Evolutionary conservation across 2,113 vertebrate genomes (phyloP), one percentile per base, ranked within the genome.

Genomic region (Mystacornis crossleyi): DNA sequence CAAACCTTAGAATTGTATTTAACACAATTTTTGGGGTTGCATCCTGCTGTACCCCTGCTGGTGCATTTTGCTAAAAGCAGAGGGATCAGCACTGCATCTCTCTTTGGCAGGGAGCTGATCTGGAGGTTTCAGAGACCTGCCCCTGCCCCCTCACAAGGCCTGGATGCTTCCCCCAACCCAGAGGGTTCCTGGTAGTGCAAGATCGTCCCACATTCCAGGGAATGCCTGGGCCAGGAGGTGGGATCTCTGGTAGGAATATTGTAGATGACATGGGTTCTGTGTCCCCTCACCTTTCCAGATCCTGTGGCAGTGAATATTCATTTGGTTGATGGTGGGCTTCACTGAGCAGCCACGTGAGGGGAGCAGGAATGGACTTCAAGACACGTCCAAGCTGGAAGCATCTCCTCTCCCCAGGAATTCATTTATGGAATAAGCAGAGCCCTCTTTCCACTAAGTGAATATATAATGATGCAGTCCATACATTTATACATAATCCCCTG

Each of bases 381-480:
- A 80, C 48, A 67, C 60, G 65, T 93, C 90, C 74, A 70, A 48
- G 96, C 71, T 84, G 85, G 91, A 78, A 90, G 65, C 61, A 72
- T 83, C 81, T 55, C 70, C 20, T 91, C 94, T 96, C 65, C 47
- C 80, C 86, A 89, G 90, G 77, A 97, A 97, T 93, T 90, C 89
- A 94, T 96, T 97, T 91, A 82, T 72, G 85, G 83, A 96, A 89
- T 94, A 90, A 96, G 93, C 93, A 95, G 72, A 61, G 62, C 28
- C 93, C 66, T 80, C 73, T 96, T 89, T 94, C 47, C n/a, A 26
- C 89, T 92, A 97, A 97, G 93, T 97, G 97, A 97, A 97, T 97
- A 83, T 84, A 95, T 95, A 98, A 98, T 69, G 85, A 93, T 87
- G 65, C 58, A 75, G 94, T 96, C 58, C 23, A 93, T 98, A 95